Base-by-base conservation (phyloP, 2,113 vertebrate species). In the Turdus rufiventris region DNA sequence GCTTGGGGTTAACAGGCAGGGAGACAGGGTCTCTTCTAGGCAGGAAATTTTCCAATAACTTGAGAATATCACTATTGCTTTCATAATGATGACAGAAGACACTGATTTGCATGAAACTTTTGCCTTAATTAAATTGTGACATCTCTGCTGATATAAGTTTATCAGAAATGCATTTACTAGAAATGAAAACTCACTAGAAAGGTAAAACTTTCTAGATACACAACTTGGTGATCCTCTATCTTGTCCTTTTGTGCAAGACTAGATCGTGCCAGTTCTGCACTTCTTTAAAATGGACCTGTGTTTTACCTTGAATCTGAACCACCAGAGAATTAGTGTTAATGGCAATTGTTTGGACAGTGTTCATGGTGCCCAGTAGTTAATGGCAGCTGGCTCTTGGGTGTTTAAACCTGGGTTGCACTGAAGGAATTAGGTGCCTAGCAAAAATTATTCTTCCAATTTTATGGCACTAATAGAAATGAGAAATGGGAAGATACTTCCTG, bases 391-490 rank as follows among this genome's bases (percentile, higher is more conserved):
- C 6, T 82, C 24, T n/a, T 36, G 18, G 51, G 17, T 14, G 10
- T 79, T 82, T 54, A 77, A 83, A 14, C 19, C 26, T 70, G 74
- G 73, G 60, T 3, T 70, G 33, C 33, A 12, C 40, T 62, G 42
- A 25, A 51, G 26, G n/a, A 77, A n/a, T 58, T 36, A 48, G 28
- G 25, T 45, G 42, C 18, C 17, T 5, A 31, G 31, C 31, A 91
- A 70, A 85, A 90, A 45, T 24, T 77, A 3, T 76, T 87, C 26
- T 61, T 85, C 33, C 21, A 50, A 10, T 82, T 83, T 82, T 74
- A 40, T 0, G 0, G 14, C 28, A n/a, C 47, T 66, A 50, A 56
- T 65, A 36, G 26, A 19, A 3, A 7, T 20, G 50, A 82, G 50
- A 47, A 83, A 76, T 0, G 0, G 12, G 80, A 91, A 77, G 54